phyloP scores from a whole-genome alignment of 2,797 vertebrate species.

The Alfaro cultratus region DNA sequence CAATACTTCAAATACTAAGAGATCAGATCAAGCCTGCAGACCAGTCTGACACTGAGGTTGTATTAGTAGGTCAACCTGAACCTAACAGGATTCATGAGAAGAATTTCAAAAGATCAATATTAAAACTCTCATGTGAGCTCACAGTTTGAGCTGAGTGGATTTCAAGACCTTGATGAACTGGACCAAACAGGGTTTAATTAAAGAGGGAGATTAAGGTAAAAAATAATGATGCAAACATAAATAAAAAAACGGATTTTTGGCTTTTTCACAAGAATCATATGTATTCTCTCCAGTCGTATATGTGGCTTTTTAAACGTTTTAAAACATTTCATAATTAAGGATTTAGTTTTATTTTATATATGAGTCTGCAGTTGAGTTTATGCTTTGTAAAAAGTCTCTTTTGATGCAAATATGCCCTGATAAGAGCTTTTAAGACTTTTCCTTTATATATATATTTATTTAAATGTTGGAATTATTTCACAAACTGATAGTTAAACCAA shows the following conservation, averaged over 20 bases:
- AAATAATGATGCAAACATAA: constrained; percentile 50
- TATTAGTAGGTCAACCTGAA: constrained; percentile 24
- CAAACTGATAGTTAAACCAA: not conserved
- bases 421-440: not conserved
- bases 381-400: not conserved
- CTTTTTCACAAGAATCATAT: not conserved
- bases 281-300: not conserved
- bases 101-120: constrained; percentile 68
- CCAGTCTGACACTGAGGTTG: constrained; percentile 28
- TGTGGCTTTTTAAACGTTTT: not conserved
- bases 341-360: not conserved
- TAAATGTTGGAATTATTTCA: not conserved
- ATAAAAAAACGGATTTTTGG: constrained; percentile 8
- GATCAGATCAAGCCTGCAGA: constrained; percentile 29
- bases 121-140: constrained; percentile 63
- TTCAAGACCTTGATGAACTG: constrained; percentile 59
- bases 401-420: not conserved
- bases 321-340: not conserved
- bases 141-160: constrained; percentile 62
- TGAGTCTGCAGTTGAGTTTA: not conserved
- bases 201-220: constrained; percentile 40
- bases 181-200: constrained; percentile 54
- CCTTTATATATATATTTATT: not conserved
- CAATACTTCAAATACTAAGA: constrained; percentile 16
- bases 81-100: constrained; percentile 61